These are phyloP conservation scores for Clarias laeviceps DNA, from an alignment of 2,797 vertebrate species.

Conservation along the genomic window DNA sequence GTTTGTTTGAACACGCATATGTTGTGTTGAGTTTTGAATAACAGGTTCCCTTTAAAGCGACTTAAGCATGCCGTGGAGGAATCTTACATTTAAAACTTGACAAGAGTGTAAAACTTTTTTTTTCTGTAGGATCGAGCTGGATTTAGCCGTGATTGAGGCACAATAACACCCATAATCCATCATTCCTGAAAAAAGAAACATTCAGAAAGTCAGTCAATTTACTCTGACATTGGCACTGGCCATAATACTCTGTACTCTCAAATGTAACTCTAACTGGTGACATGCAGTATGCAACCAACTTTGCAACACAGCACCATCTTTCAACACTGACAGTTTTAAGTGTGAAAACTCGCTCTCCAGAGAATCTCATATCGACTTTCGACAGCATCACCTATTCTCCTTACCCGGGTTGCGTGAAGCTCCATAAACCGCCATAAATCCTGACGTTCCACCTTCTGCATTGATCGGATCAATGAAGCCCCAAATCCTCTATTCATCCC, in stretches of 20 bases:
- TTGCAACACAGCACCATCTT: slow-evolving; percentile 18
- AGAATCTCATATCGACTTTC: slow-evolving; percentile 31
- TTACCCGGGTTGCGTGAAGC: slow-evolving; percentile 25
- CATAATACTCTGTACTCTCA: slow-evolving; percentile 18
- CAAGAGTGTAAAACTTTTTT: background rate
- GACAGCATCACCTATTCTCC: slow-evolving; percentile 33
- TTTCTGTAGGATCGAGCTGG: background rate
- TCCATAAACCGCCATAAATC: slow-evolving; percentile 46
- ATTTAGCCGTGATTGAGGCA: background rate
- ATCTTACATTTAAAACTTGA: background rate
- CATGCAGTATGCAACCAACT: slow-evolving; percentile 9
- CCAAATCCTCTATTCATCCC: slow-evolving; percentile 41
- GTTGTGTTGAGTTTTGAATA: no score
- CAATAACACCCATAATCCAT: slow-evolving; percentile 16
- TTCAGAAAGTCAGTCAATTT: slow-evolving; percentile 16
- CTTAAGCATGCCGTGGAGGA: background rate
- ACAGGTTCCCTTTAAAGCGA: background rate
- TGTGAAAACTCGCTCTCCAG: slow-evolving; percentile 11
- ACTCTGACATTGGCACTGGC: slow-evolving; percentile 20
- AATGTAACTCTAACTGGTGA: slow-evolving; percentile 25
- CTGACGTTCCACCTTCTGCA: slow-evolving; percentile 31
- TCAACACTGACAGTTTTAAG: slow-evolving; percentile 25
- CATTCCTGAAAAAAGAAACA: background rate
- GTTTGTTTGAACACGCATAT: no score
- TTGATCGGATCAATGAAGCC: slow-evolving; percentile 47